A percentile compares a stretch with the other conserved stretches of the same genome.
These are phyloP conservation scores for Synergus itoensis DNA, from an alignment of 2,888 invertebrate genomes.

Conservation along the genomic window DNA sequence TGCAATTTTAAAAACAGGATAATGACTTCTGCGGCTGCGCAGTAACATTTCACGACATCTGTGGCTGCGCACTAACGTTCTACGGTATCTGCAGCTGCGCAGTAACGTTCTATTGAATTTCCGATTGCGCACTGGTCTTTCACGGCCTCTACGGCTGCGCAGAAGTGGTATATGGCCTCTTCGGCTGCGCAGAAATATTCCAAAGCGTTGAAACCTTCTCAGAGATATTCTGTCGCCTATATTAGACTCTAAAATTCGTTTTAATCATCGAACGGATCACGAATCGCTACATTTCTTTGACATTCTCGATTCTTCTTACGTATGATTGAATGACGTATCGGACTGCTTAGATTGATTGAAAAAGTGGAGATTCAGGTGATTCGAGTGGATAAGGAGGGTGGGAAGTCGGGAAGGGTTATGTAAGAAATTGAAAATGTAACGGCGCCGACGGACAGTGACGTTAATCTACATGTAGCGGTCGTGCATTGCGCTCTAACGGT, in stretches of 20 bases:
- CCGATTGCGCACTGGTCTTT: not conserved
- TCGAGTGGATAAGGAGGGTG: slow-evolving; percentile 6
- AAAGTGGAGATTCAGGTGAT: not conserved
- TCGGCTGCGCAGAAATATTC: not conserved
- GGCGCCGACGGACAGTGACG: slow-evolving; percentile 31
- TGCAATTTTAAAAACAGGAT: no score
- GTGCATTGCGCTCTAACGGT: slow-evolving; percentile 44
- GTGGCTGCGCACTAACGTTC: no score
- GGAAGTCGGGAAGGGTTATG: slow-evolving; percentile 14
- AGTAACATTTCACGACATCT: no score
- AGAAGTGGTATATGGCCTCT: not conserved
- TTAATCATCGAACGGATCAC: not conserved
- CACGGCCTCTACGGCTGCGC: not conserved
- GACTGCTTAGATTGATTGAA: not conserved
- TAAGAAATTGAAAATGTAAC: slow-evolving; percentile 41
- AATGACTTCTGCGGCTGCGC: no score
- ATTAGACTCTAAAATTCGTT: not conserved
- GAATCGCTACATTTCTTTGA: not conserved
- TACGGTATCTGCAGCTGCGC: no score
- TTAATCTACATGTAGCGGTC: slow-evolving; percentile 41
- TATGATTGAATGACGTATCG: not conserved
- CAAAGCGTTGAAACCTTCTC: not conserved
- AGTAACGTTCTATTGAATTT: no score
- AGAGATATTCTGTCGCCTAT: not conserved
- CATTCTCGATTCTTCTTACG: not conserved